Conservation (phyloP, 1,140 invertebrate genomes). For the Orussus abietinus region DNA sequence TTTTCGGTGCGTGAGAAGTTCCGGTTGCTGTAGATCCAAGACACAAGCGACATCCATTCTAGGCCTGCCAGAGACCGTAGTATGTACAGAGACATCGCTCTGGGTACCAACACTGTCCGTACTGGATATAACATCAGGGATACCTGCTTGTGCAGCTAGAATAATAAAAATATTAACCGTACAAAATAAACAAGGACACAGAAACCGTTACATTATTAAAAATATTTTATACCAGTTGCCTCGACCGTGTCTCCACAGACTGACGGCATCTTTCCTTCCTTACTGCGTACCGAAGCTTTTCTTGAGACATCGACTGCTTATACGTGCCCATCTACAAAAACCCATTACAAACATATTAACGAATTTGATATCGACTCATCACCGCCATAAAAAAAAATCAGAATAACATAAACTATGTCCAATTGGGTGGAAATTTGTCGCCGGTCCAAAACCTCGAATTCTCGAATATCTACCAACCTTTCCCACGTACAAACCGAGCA, state of each 20-base stretch:
- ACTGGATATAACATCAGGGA: constrained; percentile 40
- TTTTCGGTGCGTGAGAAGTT: constrained; percentile 69
- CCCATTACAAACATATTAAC: not conserved
- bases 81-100: constrained; percentile 66
- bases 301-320: not conserved
- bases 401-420: not conserved
- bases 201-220: constrained; percentile 3
- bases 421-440: too few relatives aligned
- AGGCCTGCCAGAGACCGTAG: constrained; percentile 58
- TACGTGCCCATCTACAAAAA: not conserved
- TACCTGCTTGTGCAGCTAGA: constrained; percentile 20
- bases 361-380: too few relatives aligned
- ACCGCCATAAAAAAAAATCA: not conserved
- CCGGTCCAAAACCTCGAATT: too few relatives aligned
- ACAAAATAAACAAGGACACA: constrained; percentile 1
- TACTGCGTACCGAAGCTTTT: not conserved
- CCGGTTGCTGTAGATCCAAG: constrained; percentile 73
- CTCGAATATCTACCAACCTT: too few relatives aligned
- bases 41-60: constrained; percentile 91
- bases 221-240: constrained; percentile 27
- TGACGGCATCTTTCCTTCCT: constrained; percentile 38
- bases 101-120: constrained; percentile 72
- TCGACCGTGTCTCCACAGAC: constrained; percentile 40
- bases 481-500: too few relatives aligned
- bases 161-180: constrained; percentile 16